Base-by-base conservation (phyloP, 1,140 invertebrate genomes). In the Lordiphosa mommai region DNA sequence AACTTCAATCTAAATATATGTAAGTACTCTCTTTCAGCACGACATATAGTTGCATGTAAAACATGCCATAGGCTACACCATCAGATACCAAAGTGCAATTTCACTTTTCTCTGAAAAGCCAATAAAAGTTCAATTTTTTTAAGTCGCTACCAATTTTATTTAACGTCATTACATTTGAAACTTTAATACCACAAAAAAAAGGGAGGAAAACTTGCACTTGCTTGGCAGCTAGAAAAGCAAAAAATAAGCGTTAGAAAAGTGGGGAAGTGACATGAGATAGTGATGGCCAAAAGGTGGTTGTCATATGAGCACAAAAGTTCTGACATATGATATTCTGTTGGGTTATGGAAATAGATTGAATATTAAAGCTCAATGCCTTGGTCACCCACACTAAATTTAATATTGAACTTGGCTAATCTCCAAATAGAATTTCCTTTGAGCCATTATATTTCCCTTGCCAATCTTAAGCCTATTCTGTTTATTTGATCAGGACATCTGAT, bases 61-160 rank as follows among this genome's bases (percentile, higher is more conserved):
- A 58, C 63, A 55, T 53, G 50, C 47, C 30, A 52, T 61, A 38
- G 43, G n/a, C 46, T 36, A 27, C 14, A 49, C 10, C 27, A 5
- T 4, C 12, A 30, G 14, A 9, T 10, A n/a, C 16, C 41, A 73
- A 61, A 71, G 47, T 43, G 58, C 63, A 72, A 72, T 84, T 82
- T 82, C 67, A 76, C 77, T 72, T 80, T 73, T 66, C 43, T 59
- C 50, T 17, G 27, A 27, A 20, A 59, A 76, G 58, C 76, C 76
- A 82, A 76, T 82, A 82, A 64, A 82, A 68, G 77, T 84, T 82
- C 77, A 84, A 82, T 82, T 82, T 80, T 74, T 74, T 72, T 38
- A 82, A 82, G 76, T 82, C 76, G 72, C 76, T 72, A 84, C 67
- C 76, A 82, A 82, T 82, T 82, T 82, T 82, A 84, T 82, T 82